Conservation (phyloP, 2,888 invertebrate species). For the Nemapogon koenigi region DNA sequence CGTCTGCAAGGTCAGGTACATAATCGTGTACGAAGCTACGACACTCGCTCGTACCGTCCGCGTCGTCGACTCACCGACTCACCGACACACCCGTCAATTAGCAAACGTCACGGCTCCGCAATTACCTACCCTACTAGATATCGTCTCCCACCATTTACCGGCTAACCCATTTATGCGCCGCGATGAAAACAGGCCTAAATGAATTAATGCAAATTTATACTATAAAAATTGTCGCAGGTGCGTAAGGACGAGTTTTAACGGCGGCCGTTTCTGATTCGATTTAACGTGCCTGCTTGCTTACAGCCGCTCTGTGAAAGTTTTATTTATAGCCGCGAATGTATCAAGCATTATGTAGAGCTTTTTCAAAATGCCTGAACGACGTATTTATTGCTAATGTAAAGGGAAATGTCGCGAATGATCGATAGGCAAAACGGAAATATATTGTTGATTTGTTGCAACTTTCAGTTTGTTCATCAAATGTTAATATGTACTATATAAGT, state of each 20-base stretch:
- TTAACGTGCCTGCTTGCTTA: slow-evolving; percentile 36
- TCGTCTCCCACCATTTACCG: slow-evolving; percentile 47
- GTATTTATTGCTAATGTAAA: too few species aligned
- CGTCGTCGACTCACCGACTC: not conserved
- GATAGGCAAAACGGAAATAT: too few species aligned
- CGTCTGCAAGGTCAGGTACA: too few species aligned
- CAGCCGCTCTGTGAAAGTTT: slow-evolving; percentile 48
- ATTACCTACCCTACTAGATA: slow-evolving; percentile 42
- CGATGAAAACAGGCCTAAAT: slow-evolving; percentile 60
- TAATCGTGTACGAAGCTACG: too few species aligned
- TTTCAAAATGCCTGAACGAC: not conserved
- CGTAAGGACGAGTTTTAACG: slow-evolving; percentile 52
- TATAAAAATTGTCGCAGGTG: slow-evolving; percentile 66
- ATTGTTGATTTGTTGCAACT: too few species aligned
- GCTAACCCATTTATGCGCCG: slow-evolving; percentile 60
- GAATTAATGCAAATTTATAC: slow-evolving; percentile 65
- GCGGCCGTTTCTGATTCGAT: slow-evolving; percentile 42
- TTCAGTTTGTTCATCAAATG: too few species aligned
- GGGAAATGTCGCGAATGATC: too few species aligned
- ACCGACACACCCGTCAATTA: slow-evolving; percentile 3
- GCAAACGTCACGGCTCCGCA: too few species aligned
- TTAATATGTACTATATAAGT: too few species aligned
- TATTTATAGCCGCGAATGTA: slow-evolving; percentile 47
- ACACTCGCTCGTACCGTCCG: not conserved
- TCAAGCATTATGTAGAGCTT: slow-evolving; percentile 17